phyloP scores from a whole-genome alignment of 1,140 invertebrate genomes.

The Pectinophora gossypiella region DNA sequence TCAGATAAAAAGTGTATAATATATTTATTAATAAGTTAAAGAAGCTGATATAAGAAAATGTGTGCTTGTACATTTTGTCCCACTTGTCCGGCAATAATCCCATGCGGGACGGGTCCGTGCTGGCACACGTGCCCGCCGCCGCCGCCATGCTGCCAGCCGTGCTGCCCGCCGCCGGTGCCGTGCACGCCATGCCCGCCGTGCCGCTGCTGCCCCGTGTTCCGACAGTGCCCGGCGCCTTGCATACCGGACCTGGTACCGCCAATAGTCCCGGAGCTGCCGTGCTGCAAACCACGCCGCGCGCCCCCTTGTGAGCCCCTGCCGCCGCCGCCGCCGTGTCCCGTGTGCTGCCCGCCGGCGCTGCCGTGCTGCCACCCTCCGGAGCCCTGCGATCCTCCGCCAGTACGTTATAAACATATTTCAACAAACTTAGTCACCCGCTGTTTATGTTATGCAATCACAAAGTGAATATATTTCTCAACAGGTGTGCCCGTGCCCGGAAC shows the following conservation, averaged over 20 bases:
- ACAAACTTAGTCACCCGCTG: too few species aligned
- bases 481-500: constrained; percentile 51
- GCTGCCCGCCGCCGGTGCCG: constrained; percentile 49
- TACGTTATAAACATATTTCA: too few species aligned
- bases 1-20: constrained; percentile 2
- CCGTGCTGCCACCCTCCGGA: constrained; percentile 62
- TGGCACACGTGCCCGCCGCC: constrained; percentile 43
- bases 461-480: constrained; percentile 23
- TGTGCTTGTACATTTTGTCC: constrained; percentile 37
- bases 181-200: constrained; percentile 61
- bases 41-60: constrained; percentile 18
- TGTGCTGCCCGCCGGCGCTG: constrained; percentile 52
- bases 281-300: constrained; percentile 42
- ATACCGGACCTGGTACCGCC: constrained; percentile 54
- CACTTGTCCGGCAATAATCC: constrained; percentile 54
- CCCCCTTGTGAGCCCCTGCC: constrained; percentile 43
- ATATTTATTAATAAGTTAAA: too few species aligned
- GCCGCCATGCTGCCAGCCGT: constrained; percentile 45
- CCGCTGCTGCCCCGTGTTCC: constrained; percentile 38
- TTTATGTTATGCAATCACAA: not conserved
- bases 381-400: constrained; percentile 58
- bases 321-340: constrained; percentile 40
- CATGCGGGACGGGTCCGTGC: constrained; percentile 48
- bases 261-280: constrained; percentile 48
- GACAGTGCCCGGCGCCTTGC: constrained; percentile 49